A percentile compares a stretch with the other conserved stretches of the same genome.
These are phyloP conservation scores for Argentina silus DNA, from an alignment of 2,797 vertebrate species.

Conservation along the genomic window DNA sequence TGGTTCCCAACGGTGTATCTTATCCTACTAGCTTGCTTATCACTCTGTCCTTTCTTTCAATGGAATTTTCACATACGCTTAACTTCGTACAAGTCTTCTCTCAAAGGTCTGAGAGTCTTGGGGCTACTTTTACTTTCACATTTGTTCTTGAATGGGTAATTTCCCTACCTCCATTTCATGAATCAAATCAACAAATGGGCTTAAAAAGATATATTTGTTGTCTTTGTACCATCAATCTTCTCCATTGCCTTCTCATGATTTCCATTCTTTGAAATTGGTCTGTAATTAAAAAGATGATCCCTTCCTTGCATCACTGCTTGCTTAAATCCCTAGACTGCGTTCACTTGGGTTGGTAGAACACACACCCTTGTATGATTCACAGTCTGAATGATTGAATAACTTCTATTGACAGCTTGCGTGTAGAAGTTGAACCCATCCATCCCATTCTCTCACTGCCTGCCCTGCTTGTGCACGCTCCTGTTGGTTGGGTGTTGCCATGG, in stretches of 20 bases:
- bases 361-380: background rate
- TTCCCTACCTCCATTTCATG: too few species aligned
- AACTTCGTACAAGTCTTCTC: background rate
- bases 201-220: too few species aligned
- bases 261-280: too few species aligned
- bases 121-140: background rate
- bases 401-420: conserved; percentile 51
- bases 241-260: too few species aligned
- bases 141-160: too few species aligned
- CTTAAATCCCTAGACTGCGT: background rate
- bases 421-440: conserved; percentile 16
- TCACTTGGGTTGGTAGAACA: background rate
- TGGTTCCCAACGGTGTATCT: conserved; percentile 26
- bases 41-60: conserved; percentile 38
- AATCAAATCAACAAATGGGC: too few species aligned
- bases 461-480: conserved; percentile 67
- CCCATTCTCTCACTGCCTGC: conserved; percentile 48
- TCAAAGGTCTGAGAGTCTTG: background rate
- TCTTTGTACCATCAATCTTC: too few species aligned
- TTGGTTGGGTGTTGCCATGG: conserved; percentile 80
- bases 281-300: too few species aligned
- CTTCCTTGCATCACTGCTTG: conserved; percentile 27
- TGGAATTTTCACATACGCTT: conserved; percentile 10
- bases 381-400: conserved; percentile 39
- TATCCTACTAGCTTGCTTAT: conserved; percentile 42